Evolutionary conservation across 1,140 invertebrate species (phyloP).

Genomic region (Thaumatotibia leucotreta): DNA sequence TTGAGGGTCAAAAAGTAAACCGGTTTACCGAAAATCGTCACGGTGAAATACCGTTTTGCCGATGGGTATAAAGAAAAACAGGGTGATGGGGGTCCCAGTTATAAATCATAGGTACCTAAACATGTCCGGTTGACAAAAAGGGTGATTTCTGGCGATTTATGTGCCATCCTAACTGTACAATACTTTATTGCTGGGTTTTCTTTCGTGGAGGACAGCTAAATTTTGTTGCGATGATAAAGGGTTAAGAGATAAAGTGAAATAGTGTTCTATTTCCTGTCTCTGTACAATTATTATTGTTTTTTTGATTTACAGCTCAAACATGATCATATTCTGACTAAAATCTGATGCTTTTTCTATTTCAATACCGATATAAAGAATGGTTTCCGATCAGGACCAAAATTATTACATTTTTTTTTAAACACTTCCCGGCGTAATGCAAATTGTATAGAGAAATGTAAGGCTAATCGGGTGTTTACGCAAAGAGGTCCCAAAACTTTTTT

Average conservation of each 20-base stretch:
- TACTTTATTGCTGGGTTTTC: neutral
- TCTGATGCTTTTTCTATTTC: too few relatives aligned
- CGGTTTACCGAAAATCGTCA: constrained; percentile 4
- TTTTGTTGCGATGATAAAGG: neutral
- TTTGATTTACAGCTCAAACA: too few relatives aligned
- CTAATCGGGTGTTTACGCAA: too few relatives aligned
- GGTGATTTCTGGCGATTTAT: constrained; percentile 61
- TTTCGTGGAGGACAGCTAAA: neutral
- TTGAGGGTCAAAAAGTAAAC: constrained; percentile 7
- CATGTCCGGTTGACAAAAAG: constrained; percentile 67
- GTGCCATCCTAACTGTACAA: neutral
- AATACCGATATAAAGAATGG: too few relatives aligned
- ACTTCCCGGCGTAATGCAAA: too few relatives aligned
- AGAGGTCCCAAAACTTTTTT: too few relatives aligned
- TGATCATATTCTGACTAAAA: too few relatives aligned
- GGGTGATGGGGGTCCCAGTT: constrained; percentile 25
- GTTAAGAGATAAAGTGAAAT: neutral
- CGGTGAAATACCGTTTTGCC: constrained; percentile 4
- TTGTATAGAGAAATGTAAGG: too few relatives aligned
- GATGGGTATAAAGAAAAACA: constrained; percentile 11
- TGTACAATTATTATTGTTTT: too few relatives aligned
- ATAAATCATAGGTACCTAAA: constrained; percentile 63
- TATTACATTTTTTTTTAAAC: too few relatives aligned
- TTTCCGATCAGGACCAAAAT: too few relatives aligned
- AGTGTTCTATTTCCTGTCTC: too few relatives aligned